phyloP scores from a whole-genome alignment of 2,888 invertebrate species.

The Nemotelus nigrinus region DNA sequence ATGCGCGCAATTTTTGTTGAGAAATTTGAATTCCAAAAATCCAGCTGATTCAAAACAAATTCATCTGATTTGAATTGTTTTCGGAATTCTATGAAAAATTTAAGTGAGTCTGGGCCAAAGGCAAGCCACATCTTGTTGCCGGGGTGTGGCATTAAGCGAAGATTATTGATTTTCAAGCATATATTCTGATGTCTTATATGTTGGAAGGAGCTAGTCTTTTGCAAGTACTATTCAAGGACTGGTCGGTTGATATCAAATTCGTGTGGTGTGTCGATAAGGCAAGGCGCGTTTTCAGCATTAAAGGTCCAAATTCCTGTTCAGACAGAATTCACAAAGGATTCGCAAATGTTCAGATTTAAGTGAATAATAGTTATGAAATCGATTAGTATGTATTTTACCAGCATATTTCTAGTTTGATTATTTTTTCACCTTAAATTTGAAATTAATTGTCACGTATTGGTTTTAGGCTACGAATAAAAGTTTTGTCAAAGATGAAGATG shows the following conservation, averaged over 20 bases:
- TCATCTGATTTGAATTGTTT: slow-evolving; percentile 27
- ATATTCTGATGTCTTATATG: slow-evolving; percentile 49
- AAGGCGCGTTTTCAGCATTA: slow-evolving; percentile 4
- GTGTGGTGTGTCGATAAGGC: slow-evolving; percentile 32
- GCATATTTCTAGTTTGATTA: no score
- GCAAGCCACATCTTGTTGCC: slow-evolving; percentile 34
- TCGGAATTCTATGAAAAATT: slow-evolving; percentile 31
- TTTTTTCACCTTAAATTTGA: no score
- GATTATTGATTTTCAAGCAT: slow-evolving; percentile 51
- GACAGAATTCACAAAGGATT: no score
- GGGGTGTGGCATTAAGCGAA: slow-evolving; percentile 49
- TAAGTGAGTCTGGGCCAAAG: slow-evolving; percentile 2
- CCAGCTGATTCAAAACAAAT: slow-evolving; percentile 37
- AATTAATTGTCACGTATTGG: background rate
- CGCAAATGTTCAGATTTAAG: no score
- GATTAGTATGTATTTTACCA: no score
- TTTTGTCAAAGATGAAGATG: slow-evolving; percentile 62
- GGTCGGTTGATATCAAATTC: slow-evolving; percentile 35
- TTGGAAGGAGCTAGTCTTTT: slow-evolving; percentile 48
- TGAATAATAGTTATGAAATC: background rate
- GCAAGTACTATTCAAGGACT: slow-evolving; percentile 40
- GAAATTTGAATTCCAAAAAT: slow-evolving; percentile 46
- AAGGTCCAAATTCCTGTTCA: background rate
- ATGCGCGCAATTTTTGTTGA: slow-evolving; percentile 49
- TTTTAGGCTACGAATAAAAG: slow-evolving; percentile 54